Evolutionary conservation across 2,888 invertebrate species (phyloP), one percentile per base, ranked within the genome.

Genomic region (Andrena bicolor): DNA sequence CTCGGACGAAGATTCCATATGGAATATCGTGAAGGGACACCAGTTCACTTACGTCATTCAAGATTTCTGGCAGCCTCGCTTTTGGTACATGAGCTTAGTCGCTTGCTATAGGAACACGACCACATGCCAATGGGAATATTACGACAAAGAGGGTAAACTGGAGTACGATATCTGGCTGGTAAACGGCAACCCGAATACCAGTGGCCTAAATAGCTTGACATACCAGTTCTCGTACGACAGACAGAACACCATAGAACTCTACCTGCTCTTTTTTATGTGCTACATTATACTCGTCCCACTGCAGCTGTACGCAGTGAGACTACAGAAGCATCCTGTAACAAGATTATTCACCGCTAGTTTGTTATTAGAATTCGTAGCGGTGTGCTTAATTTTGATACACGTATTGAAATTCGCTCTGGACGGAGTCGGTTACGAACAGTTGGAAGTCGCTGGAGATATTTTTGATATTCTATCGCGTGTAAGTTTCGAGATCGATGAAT

Each of bases 211-310:
- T 93, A 97, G 97, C 76, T 95, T 99, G 90, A 96, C 98, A 76
- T 99, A 98, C 94, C 99, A 99, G 93, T 99, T 99, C 94, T 99
- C 99, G 0, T 99, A 99, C 94, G 99, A 99, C 92, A 96, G 97
- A 92, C 98, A 98, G 94, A 98, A 99, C 93, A 97, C 98, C 8
- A 95, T 98, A 76, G 98, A 99, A 94, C 95, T 99, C 89, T 98
- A 99, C 94, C 95, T 98, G 82, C 95, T 98, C 63, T 98, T 98
- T 93, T 97, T 98, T 95, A 93, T 97, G 76, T 97, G 97, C 90
- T 99, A 99, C 93, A 96, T 97, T 90, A 96, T 98, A 74, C 94
- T 99, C 72, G 95, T 98, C 85, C 98, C 98, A 32, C 95, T 99
- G 88, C 99, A 99, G 94, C 95, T 98, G 80, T 98, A 98, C 94